These are phyloP conservation scores for Bombus superbus DNA, from an alignment of 1,140 invertebrate species.

Conservation along the genomic window DNA sequence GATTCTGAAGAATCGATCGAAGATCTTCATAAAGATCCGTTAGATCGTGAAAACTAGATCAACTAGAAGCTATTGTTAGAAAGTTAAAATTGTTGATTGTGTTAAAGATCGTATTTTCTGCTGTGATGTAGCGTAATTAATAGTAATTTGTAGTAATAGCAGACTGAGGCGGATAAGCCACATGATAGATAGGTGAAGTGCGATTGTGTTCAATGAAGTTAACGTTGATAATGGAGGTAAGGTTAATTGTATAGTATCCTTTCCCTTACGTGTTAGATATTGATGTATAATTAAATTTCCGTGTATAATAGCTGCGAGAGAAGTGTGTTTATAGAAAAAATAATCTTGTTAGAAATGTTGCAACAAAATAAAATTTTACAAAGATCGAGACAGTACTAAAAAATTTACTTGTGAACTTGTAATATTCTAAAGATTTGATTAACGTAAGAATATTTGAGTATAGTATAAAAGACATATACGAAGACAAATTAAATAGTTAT, in stretches of 20 bases:
- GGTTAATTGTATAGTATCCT: neutral
- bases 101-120: neutral
- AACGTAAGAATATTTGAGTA: neutral
- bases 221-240: neutral
- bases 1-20: neutral
- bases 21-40: neutral
- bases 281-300: neutral
- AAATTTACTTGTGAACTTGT: neutral
- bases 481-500: neutral
- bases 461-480: neutral
- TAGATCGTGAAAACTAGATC: neutral
- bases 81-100: neutral
- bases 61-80: no score
- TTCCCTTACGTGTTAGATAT: neutral
- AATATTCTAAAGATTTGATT: neutral
- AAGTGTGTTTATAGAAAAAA: no score
- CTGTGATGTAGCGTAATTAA: neutral
- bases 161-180: neutral
- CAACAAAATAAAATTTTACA: neutral
- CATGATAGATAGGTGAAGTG: neutral
- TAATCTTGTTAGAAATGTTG: neutral
- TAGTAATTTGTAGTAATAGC: neutral
- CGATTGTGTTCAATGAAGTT: neutral
- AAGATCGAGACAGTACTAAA: neutral
- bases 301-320: no score